A percentile compares a stretch with the other conserved stretches of the same genome.
These are phyloP conservation scores for Tipula lateralis DNA, from an alignment of 2,888 invertebrate species.

Conservation along the genomic window DNA sequence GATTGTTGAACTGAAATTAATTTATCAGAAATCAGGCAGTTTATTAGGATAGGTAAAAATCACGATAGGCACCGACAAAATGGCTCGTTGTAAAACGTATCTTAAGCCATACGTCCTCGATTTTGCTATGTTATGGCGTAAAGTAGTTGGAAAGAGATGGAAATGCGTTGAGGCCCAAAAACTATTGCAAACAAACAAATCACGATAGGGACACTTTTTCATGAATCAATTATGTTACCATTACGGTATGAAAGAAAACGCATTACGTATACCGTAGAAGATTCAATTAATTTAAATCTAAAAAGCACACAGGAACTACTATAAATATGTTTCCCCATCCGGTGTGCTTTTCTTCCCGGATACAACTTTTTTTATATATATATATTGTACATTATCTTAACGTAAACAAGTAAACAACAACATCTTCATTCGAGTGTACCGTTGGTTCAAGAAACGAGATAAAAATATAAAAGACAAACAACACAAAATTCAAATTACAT, in stretches of 20 bases:
- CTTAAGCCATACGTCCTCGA: too few relatives aligned
- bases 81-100: too few relatives aligned
- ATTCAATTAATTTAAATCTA: neutral
- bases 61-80: too few relatives aligned
- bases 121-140: too few relatives aligned
- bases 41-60: too few relatives aligned
- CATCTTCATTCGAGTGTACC: neutral
- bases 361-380: neutral
- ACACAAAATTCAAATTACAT: neutral
- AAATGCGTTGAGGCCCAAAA: too few relatives aligned
- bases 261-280: neutral
- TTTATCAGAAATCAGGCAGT: too few relatives aligned
- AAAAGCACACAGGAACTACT: neutral
- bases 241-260: neutral
- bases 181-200: too few relatives aligned
- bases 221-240: too few relatives aligned
- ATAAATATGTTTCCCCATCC: neutral
- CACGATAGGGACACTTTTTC: too few relatives aligned
- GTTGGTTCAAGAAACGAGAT: neutral
- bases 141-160: too few relatives aligned
- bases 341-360: neutral
- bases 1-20: too few relatives aligned
- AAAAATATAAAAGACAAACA: neutral
- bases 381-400: neutral
- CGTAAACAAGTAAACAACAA: neutral